A percentile compares a stretch with the other conserved stretches of the same genome.
These are phyloP conservation scores for Oopsacas minuta DNA, from an alignment of 37 sponge, comb jelly and placozoan genomes.

Conservation along the genomic window DNA sequence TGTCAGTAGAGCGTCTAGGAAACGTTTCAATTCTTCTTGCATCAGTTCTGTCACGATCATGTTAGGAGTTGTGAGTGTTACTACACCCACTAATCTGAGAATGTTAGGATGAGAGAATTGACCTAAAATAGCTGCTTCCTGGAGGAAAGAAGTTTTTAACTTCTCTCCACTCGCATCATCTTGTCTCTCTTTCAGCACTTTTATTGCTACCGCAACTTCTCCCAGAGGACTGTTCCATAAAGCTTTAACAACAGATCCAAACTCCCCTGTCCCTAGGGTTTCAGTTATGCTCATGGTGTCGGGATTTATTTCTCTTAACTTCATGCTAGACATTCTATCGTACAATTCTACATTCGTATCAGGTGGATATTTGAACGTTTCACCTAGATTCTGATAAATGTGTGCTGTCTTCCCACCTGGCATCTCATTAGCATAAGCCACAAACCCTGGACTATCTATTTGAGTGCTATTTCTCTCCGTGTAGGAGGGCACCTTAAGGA, in stretches of 20 bases:
- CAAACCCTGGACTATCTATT: neutral
- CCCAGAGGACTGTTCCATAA: neutral
- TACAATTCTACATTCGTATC: neutral
- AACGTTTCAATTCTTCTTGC: neutral
- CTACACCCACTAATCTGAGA: neutral
- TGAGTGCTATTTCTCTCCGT: neutral
- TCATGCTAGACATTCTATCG: neutral
- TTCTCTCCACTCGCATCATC: neutral
- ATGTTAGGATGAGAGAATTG: slow-evolving; percentile 1
- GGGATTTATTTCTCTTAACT: neutral
- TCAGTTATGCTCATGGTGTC: neutral
- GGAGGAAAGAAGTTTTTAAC: neutral
- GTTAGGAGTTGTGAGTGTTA: neutral
- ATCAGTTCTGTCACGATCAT: slow-evolving; percentile 12
- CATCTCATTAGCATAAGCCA: neutral
- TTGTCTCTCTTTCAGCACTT: neutral
- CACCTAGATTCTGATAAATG: neutral
- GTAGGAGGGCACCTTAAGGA: neutral
- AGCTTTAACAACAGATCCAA: neutral
- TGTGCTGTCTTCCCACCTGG: neutral
- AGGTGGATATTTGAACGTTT: neutral
- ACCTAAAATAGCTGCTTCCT: slow-evolving; percentile 1
- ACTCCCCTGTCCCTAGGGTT: neutral
- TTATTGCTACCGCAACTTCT: neutral
- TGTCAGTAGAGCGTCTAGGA: neutral